Evolutionary conservation across 2,797 vertebrate genomes (phyloP), one percentile per base, ranked within the genome.

Genomic region (Ctenopoma multispine): DNA sequence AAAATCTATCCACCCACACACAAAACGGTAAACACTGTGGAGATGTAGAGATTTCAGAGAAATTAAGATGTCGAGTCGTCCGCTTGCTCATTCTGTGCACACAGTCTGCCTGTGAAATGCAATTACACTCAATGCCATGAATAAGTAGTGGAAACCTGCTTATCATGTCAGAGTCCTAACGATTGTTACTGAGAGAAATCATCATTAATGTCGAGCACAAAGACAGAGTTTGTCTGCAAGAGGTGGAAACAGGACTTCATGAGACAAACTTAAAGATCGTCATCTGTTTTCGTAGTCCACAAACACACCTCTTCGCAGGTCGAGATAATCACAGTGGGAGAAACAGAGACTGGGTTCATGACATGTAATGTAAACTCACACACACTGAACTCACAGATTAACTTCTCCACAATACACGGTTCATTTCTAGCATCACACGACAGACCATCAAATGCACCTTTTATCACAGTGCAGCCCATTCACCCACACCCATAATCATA

Each of bases 131-230:
- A 70, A 63, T 59, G 87, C 69, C 85, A 87, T 48, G 85, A 91
- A 85, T 90, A 86, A 92, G 87, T 85, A 80, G 75, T 70, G 85
- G 79, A 83, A 84, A 85, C 73, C 75, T 61, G 82, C 86, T 89
- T 85, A 85, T 88, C 90, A 84, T 89, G 90, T 91, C 79, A 63
- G 79, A 80, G 89, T 84, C 77, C 76, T 91, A 92, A 93, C 88
- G 82, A 92, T 88, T 75, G 81, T 54, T 54, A 87, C 83, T 57
- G 63, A 75, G 68, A 83, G 82, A 89, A 89, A 91, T 83, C 74
- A 82, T 86, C 79, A 84, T 89, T 87, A 90, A 90, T 76, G 74
- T 72, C 2, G n/a, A 61, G 56, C 77, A 80, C 79, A 81, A 81
- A 89, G 60, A 78, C 72, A 47, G 69, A 80, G 67, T 69, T 75